A percentile compares a stretch with the other conserved stretches of the same genome.
Evolutionary conservation across 2,113 vertebrate species (phyloP).

Genomic region (Menura novaehollandiae): DNA sequence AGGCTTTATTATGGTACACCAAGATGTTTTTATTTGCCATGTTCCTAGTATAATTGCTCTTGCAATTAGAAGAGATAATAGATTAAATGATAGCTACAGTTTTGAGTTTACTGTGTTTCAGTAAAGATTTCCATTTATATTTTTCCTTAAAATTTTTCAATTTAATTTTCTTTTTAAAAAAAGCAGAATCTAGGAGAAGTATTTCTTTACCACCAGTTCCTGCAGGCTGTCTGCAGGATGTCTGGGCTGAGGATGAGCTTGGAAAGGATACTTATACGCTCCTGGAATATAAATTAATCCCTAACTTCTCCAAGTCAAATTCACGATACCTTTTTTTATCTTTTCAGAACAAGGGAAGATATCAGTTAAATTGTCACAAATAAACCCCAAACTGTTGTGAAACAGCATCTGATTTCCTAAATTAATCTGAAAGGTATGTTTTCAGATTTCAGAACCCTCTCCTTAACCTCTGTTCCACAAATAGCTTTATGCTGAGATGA

Average conservation of each 20-base stretch:
- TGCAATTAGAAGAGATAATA: background rate
- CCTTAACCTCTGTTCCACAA: background rate
- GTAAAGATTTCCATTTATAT: background rate
- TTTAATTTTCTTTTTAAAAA: background rate
- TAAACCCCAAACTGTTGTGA: background rate
- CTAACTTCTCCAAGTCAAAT: background rate
- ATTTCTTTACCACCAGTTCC: background rate
- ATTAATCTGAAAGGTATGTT: background rate
- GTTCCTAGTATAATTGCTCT: background rate
- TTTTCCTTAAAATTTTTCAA: background rate
- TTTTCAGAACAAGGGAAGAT: conserved; percentile 4
- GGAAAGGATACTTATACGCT: background rate
- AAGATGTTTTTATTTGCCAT: background rate
- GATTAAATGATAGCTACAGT: background rate
- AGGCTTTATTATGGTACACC: background rate
- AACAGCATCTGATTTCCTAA: background rate
- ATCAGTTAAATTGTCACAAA: background rate
- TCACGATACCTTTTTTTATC: background rate
- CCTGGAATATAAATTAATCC: conserved; percentile 4
- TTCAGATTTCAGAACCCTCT: conserved; percentile 8
- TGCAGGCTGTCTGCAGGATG: background rate
- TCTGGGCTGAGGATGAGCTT: background rate
- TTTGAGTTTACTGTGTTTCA: background rate
- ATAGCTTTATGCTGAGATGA: conserved; percentile 28
- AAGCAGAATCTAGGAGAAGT: background rate